Percentiles rank a stretch among this genome's conserved stretches.
Evolutionary conservation across 1,140 invertebrate species (phyloP).

Genomic region (Drosophila auraria): DNA sequence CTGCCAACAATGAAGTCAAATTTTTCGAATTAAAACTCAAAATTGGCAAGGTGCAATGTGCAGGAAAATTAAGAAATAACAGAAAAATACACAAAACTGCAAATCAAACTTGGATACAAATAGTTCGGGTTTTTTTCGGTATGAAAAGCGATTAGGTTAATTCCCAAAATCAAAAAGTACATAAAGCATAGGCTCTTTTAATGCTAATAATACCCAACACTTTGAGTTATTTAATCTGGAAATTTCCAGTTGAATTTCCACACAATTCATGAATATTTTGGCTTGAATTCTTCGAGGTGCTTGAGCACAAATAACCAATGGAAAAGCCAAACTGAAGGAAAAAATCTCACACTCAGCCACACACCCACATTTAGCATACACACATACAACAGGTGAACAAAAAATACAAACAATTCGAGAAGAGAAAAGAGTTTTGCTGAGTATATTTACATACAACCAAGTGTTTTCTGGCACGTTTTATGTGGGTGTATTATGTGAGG

Average conservation of each 20-base stretch:
- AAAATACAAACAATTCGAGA: slow-evolving; percentile 2
- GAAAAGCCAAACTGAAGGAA: slow-evolving; percentile 12
- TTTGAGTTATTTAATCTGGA: not conserved
- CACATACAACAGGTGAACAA: slow-evolving; percentile 15
- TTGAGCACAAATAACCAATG: slow-evolving; percentile 8
- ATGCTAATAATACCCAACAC: not conserved
- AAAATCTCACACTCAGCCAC: not conserved
- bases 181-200: not conserved
- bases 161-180: too few species aligned
- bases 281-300: not conserved
- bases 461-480: not conserved
- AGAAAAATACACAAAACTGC: not conserved
- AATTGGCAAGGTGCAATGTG: slow-evolving; percentile 18
- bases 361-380: not conserved
- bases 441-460: slow-evolving; percentile 31
- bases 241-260: not conserved
- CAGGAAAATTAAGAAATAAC: not conserved
- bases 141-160: not conserved
- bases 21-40: slow-evolving; percentile 4
- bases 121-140: not conserved
- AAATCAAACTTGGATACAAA: not conserved
- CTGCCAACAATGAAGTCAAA: not conserved
- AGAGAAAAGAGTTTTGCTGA: slow-evolving; percentile 1
- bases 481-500: not conserved
- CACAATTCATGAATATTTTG: not conserved